Conservation (phyloP, 2,888 invertebrate species). For the Drosophila paramelanica region DNA sequence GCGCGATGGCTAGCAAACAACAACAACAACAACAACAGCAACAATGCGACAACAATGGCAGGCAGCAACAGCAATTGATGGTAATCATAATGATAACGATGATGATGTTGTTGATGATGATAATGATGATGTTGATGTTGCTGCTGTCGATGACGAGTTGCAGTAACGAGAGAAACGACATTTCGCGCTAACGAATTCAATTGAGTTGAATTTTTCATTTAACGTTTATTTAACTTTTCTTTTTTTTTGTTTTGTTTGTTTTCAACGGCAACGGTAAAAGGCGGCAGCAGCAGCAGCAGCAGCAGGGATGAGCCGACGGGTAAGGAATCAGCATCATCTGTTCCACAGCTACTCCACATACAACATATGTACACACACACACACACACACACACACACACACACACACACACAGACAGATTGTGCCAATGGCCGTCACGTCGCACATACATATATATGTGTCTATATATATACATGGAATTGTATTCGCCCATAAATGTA, state of each 20-base stretch:
- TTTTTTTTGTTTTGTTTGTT: conserved; percentile 30
- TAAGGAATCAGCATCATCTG: conserved; percentile 34
- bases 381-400: neutral
- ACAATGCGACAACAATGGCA: conserved; percentile 6
- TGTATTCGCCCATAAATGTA: conserved; percentile 67
- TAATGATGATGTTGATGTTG: conserved; percentile 6
- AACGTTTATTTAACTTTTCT: conserved; percentile 77
- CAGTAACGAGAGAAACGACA: conserved; percentile 74
- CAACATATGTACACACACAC: neutral
- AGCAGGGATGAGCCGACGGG: conserved; percentile 28
- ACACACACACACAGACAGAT: neutral
- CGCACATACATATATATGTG: conserved; percentile 14
- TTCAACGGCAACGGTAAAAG: conserved; percentile 47
- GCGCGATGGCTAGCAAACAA: conserved; percentile 36
- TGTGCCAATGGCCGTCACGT: conserved; percentile 73
- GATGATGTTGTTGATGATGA: conserved; percentile 17
- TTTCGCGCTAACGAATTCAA: conserved; percentile 84
- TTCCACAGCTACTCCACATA: conserved; percentile 23
- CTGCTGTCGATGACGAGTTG: conserved; percentile 27
- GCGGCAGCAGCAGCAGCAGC: conserved; percentile 44
- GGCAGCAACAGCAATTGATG: conserved; percentile 3
- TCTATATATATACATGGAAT: conserved; percentile 23
- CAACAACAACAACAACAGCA: conserved; percentile 1
- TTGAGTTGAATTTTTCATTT: conserved; percentile 83
- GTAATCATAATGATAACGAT: conserved; percentile 3